Conservation (phyloP, 1,140 invertebrate genomes). For the Heterodera carotae region DNA sequence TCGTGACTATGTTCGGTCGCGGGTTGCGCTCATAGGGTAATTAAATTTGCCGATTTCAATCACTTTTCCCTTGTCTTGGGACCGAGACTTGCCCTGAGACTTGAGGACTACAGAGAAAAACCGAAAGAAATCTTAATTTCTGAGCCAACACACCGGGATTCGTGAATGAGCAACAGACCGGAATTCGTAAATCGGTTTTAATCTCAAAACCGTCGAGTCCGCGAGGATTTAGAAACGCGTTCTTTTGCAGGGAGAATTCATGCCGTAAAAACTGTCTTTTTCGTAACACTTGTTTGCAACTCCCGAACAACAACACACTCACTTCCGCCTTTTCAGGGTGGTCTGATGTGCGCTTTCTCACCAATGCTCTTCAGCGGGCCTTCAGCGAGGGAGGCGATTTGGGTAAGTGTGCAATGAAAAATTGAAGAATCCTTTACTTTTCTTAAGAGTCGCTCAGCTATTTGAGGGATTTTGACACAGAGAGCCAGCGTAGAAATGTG, state of each 20-base stretch:
- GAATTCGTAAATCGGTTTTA: too few relatives aligned
- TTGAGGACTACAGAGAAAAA: too few relatives aligned
- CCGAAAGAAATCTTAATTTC: too few relatives aligned
- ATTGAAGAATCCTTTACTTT: constrained; percentile 21
- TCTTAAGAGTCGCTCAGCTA: constrained; percentile 69
- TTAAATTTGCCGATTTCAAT: constrained; percentile 42
- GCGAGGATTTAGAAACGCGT: neutral
- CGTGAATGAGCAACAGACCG: too few relatives aligned
- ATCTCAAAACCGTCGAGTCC: neutral
- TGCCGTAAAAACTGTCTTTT: too few relatives aligned
- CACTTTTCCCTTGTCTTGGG: too few relatives aligned
- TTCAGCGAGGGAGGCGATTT: constrained; percentile 76
- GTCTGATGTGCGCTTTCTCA: constrained; percentile 80
- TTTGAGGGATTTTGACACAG: constrained; percentile 81
- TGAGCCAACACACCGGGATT: too few relatives aligned
- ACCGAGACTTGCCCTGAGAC: too few relatives aligned
- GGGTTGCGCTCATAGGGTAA: constrained; percentile 81
- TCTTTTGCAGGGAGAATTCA: too few relatives aligned
- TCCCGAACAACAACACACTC: too few relatives aligned
- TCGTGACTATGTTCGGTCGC: constrained; percentile 76
- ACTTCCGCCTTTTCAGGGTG: constrained; percentile 72
- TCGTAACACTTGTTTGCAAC: too few relatives aligned
- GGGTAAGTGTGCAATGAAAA: constrained; percentile 67
- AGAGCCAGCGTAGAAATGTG: constrained; percentile 81
- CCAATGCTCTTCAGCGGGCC: constrained; percentile 74